phyloP scores from a whole-genome alignment of 1,140 invertebrate genomes.

The Mactra quadrangularis region DNA sequence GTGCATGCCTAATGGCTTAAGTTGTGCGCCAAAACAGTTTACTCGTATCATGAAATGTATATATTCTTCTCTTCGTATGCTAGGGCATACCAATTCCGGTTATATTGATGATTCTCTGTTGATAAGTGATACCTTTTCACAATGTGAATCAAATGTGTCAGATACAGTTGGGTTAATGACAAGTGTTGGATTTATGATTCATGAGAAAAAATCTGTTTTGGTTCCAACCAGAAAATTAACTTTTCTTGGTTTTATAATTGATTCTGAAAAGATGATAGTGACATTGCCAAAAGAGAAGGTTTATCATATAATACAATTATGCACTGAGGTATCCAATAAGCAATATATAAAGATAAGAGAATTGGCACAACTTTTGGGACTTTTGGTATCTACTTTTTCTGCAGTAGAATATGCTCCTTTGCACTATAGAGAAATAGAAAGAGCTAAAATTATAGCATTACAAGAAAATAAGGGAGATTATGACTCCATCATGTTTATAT shows the following conservation, averaged over 20 bases:
- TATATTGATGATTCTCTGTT: constrained; percentile 58
- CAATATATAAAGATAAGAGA: background rate
- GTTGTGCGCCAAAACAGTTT: constrained; percentile 34
- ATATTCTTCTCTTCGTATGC: constrained; percentile 42
- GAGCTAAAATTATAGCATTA: too few species aligned
- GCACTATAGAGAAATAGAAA: constrained; percentile 25
- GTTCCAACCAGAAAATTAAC: constrained; percentile 38
- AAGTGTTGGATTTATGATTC: constrained; percentile 56
- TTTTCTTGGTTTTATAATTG: constrained; percentile 57
- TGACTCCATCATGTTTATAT: constrained; percentile 6
- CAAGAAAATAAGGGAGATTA: constrained; percentile 26
- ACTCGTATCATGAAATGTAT: constrained; percentile 57
- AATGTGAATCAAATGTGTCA: constrained; percentile 39
- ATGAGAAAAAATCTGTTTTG: constrained; percentile 58
- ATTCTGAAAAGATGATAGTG: constrained; percentile 51
- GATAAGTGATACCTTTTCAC: constrained; percentile 21
- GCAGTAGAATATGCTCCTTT: constrained; percentile 28
- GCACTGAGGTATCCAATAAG: background rate
- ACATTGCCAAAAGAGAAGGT: constrained; percentile 33
- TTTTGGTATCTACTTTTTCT: constrained; percentile 15
- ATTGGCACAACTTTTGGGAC: constrained; percentile 8
- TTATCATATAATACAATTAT: constrained; percentile 34
- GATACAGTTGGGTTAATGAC: constrained; percentile 23
- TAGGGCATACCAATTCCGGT: constrained; percentile 27
- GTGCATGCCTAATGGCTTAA: constrained; percentile 48